Evolutionary conservation across 2,888 invertebrate genomes (phyloP).

Genomic region (Lasioglossum zephyrum): DNA sequence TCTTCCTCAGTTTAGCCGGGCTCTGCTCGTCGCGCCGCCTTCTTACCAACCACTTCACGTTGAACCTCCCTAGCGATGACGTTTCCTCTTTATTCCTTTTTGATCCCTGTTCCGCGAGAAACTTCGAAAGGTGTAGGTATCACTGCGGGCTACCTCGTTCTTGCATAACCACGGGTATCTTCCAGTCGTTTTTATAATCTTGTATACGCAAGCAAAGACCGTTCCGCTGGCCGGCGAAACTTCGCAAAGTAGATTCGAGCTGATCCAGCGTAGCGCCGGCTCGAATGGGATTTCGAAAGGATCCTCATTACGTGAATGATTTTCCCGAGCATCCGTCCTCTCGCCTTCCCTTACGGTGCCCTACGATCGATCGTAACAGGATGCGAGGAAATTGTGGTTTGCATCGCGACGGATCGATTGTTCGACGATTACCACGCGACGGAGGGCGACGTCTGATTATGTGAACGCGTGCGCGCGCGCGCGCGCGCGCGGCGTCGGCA

Average conservation of each 20-base stretch:
- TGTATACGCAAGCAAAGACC: conserved; percentile 36
- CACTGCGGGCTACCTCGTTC: conserved; percentile 20
- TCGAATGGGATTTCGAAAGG: conserved; percentile 10
- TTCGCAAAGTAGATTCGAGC: conserved; percentile 49
- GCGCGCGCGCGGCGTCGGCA: conserved; percentile 9
- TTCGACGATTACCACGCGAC: conserved; percentile 9
- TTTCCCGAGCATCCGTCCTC: neutral
- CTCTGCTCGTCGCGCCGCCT: neutral
- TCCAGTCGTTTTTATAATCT: conserved; percentile 54
- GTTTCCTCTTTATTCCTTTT: conserved; percentile 30
- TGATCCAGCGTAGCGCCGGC: conserved; percentile 32
- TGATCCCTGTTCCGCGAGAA: conserved; percentile 31
- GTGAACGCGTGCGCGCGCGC: neutral
- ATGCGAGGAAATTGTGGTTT: conserved; percentile 6
- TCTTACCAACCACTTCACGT: conserved; percentile 57
- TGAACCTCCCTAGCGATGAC: conserved; percentile 51
- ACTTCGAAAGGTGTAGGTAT: conserved; percentile 13
- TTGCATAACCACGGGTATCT: conserved; percentile 45
- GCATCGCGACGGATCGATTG: conserved; percentile 17
- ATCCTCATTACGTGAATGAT: neutral
- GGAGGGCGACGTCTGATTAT: conserved; percentile 20
- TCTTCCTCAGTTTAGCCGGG: neutral
- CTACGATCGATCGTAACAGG: conserved; percentile 1
- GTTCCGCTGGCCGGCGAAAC: conserved; percentile 33
- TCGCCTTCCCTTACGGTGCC: neutral